phyloP scores from a whole-genome alignment of 2,888 invertebrate genomes.

The Tachina grossa region DNA sequence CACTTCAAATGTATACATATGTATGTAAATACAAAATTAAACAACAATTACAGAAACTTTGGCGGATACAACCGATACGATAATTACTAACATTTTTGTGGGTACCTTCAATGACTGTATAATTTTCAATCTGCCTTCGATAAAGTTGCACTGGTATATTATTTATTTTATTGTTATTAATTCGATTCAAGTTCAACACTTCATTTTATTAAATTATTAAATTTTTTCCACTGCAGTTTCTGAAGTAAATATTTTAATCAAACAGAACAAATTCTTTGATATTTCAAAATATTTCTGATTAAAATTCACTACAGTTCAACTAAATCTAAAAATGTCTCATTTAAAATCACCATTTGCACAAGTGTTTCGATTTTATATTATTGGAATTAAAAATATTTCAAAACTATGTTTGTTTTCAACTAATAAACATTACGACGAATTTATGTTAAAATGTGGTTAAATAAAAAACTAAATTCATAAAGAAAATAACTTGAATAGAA shows the following conservation, averaged over 20 bases:
- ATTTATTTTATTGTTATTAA: background rate
- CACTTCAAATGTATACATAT: too few relatives aligned
- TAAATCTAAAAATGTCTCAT: too few relatives aligned
- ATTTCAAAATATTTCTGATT: constrained; percentile 1
- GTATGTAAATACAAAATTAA: too few relatives aligned
- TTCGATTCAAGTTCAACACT: constrained; percentile 11
- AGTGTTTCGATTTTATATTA: constrained; percentile 34
- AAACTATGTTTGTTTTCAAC: constrained; percentile 6
- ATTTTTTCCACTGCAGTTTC: background rate
- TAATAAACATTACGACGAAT: constrained; percentile 3
- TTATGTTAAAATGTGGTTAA: constrained; percentile 22
- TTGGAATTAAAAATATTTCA: constrained; percentile 1
- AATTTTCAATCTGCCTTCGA: background rate
- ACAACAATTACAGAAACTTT: too few relatives aligned
- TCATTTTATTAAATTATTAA: background rate
- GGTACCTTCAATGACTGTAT: too few relatives aligned
- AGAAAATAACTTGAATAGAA: background rate
- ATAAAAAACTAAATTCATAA: background rate
- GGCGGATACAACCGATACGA: too few relatives aligned
- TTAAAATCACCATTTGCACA: too few relatives aligned
- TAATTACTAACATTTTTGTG: too few relatives aligned
- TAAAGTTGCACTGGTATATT: background rate
- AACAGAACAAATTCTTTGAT: background rate
- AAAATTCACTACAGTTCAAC: too few relatives aligned
- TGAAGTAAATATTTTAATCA: background rate